Base-by-base conservation (phyloP, 1,140 invertebrate species). In the Branchinecta lindahli region DNA sequence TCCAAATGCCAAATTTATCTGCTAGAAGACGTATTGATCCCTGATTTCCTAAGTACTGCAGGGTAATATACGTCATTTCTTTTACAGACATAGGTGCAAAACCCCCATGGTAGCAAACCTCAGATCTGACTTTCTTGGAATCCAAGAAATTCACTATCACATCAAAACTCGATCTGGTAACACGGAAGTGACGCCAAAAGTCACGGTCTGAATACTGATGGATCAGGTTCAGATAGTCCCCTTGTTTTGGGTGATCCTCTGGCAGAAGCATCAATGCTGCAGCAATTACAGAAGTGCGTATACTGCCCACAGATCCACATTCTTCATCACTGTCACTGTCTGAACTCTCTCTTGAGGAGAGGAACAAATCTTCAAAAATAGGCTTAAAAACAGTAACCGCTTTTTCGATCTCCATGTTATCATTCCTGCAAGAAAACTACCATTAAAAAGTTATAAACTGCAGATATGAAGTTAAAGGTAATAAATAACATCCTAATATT, bases 1-100 rank as follows among this genome's bases (percentile, higher is more conserved):
- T 68, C 33, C 68, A 68, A 8, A 68, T 20, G 21, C 20, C 20
- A 46, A 68, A 46, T 46, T 68, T 68, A 10, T 68, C 12, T 45
- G 68, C 68, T 7, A 68, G 10, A 44, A 68, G 20, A 7, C 68
- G 44, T 45, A 68, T 45, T 44, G 12, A 12, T 44, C 66, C 66
- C 33, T 67, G 66, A 21, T 67, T 67, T 18, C 12, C 66, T 33
- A 67, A 67, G 21, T 67, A 67, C 33, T n/a, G 12, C 33, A 67
- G 33, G 33, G 18, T 67, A 15, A 67, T 67, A 67, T n/a, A 21
- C n/a, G 33, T n/a, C 12, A 21, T n/a, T 44, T 67, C 52, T 61
- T 61, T 20, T 61, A 61, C 12, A 61, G 12, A 15, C 52, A 61
- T 12, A 61, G 52, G 52, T 20, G 12, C 52, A 61, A 15, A 15